phyloP scores from a whole-genome alignment of 2,113 vertebrate species.

The Edolisoma coerulescens region DNA sequence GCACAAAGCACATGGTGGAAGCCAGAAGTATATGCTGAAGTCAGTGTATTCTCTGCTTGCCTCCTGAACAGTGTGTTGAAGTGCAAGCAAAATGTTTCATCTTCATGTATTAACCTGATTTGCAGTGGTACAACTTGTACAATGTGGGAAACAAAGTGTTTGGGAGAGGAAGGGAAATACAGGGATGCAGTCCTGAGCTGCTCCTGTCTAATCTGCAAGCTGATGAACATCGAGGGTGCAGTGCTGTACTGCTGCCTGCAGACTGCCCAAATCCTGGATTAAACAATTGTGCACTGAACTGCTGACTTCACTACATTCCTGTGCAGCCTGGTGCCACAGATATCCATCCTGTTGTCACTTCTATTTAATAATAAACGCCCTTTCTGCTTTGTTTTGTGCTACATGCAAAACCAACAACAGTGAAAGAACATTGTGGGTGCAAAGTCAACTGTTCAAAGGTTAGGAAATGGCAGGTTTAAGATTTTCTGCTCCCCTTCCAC shows the following conservation, averaged over 20 bases:
- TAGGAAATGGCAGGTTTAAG: background rate
- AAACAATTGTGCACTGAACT: background rate
- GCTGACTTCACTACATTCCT: constrained; percentile 33
- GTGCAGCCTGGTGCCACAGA: background rate
- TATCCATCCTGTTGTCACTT: constrained; percentile 4
- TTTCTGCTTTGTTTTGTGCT: background rate
- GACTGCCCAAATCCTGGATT: constrained; percentile 25
- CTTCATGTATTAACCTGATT: background rate
- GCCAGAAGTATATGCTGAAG: background rate
- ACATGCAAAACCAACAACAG: background rate
- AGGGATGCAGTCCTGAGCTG: background rate
- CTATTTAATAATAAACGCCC: background rate
- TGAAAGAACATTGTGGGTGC: background rate
- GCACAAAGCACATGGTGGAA: background rate
- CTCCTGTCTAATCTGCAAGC: background rate
- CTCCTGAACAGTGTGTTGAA: background rate
- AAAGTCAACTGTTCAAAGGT: background rate
- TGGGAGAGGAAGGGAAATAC: background rate
- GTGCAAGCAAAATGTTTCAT: background rate
- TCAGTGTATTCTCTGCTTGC: background rate
- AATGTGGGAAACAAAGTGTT: background rate
- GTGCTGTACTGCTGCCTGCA: background rate
- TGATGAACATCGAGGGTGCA: background rate
- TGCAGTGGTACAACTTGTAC: background rate
- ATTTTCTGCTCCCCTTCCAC: background rate